Evolutionary conservation across 2,113 vertebrate genomes (phyloP), one percentile per base, ranked within the genome.

Genomic region (Amblyopsis rosae): DNA sequence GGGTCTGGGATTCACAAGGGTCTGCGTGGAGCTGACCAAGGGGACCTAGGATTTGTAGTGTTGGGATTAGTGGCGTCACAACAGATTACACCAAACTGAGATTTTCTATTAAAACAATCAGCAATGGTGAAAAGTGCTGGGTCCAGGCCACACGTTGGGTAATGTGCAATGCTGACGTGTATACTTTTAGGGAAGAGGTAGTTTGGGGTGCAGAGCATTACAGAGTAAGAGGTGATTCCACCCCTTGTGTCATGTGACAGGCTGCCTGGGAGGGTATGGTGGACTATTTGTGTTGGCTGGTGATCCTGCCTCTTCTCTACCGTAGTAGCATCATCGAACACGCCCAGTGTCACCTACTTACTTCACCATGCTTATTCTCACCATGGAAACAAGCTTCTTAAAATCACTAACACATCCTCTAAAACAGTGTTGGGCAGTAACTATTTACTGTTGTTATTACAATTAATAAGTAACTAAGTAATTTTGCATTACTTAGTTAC

Each of bases 11-110:
- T 80, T 86, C 59, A 1, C 80, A 59, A 77, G 57, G 53, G 76
- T 81, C 76, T 60, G 88, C 84, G 86, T 79, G 77, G 71, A 78
- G 69, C 68, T n/a, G 63, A 35, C 35, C 33, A 54, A 74, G 26
- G 56, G 62, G 65, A 73, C 74, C 67, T 89, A 79, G 88, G 89
- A 84, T 93, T 94, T 94, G 93, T 92, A 93, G 85, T 57, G 83
- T 84, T 85, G 73, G 92, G 94, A 95, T 96, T 95, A 96, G 85
- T 79, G 64, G 73, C 89, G 92, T 96, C 96, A 96, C 94, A 90
- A 87, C 92, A 91, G 94, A 95, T 94, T 93, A 95, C 89, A 90
- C 85, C 91, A 53, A 58, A 66, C 87, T 82, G 88, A 6, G 4
- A 6, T 81, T 91, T 92, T 59, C 4, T 61, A 65, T 93, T 82